Evolutionary conservation across 92 coral and sea anemone genomes (phyloP).

Genomic region (Diadumene lineata): DNA sequence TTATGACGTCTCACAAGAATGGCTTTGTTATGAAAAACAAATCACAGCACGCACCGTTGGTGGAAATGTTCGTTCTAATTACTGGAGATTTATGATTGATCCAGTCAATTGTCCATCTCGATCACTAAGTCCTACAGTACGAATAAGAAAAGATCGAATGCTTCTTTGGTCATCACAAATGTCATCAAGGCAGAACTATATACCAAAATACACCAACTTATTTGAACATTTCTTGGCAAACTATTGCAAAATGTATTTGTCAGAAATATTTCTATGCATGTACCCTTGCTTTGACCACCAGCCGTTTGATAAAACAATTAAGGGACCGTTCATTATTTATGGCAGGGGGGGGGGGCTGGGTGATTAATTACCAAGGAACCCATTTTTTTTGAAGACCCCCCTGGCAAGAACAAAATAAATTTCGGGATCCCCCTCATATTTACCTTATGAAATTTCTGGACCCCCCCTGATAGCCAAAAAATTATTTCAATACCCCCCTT

Average conservation of each 20-base stretch:
- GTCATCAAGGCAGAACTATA: slow-evolving; percentile 11
- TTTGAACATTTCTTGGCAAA: too few species aligned
- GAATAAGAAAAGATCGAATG: background rate
- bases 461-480: too few species aligned
- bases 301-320: background rate
- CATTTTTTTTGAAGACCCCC: too few species aligned
- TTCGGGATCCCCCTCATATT: too few species aligned
- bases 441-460: too few species aligned
- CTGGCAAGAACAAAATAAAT: too few species aligned
- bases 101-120: slow-evolving; percentile 2
- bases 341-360: too few species aligned
- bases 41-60: background rate
- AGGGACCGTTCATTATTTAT: too few species aligned
- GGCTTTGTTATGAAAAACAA: background rate
- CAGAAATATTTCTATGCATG: slow-evolving; percentile 5
- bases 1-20: background rate
- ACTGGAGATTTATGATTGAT: background rate
- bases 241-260: too few species aligned
- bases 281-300: background rate
- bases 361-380: too few species aligned
- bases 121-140: slow-evolving; percentile 3
- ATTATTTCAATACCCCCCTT: too few species aligned
- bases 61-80: background rate
- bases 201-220: too few species aligned
- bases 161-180: slow-evolving; percentile 7